These are phyloP conservation scores for Rhinichthys osculus DNA, from an alignment of 2,797 vertebrate species.

Conservation along the genomic window DNA sequence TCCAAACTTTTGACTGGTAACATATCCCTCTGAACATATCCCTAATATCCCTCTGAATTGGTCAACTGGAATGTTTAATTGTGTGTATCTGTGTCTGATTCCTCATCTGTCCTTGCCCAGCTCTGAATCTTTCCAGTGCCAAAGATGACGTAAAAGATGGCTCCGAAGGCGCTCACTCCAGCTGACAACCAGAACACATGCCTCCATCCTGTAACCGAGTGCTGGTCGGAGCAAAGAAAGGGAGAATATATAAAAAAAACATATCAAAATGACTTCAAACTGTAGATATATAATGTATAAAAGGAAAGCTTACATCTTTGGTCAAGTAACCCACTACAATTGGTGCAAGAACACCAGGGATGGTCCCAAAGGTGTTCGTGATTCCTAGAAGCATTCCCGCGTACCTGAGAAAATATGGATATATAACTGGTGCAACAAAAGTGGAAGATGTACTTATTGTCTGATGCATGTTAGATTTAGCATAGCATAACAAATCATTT, in stretches of 20 bases:
- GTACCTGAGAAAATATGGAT: slow-evolving; percentile 68
- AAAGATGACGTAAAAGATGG: slow-evolving; percentile 74
- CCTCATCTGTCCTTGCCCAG: slow-evolving; percentile 78
- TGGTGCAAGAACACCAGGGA: slow-evolving; percentile 82
- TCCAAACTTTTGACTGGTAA: background rate
- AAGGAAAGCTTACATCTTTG: slow-evolving; percentile 75
- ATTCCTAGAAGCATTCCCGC: slow-evolving; percentile 85
- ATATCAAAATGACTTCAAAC: background rate
- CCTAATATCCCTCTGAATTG: background rate
- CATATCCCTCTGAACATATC: too few relatives aligned
- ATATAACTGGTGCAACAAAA: background rate
- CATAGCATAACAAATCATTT: too few relatives aligned
- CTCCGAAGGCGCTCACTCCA: slow-evolving; percentile 71
- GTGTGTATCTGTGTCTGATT: slow-evolving; percentile 46
- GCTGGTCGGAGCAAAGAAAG: slow-evolving; percentile 67
- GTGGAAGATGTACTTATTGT: background rate
- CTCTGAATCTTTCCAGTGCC: slow-evolving; percentile 78
- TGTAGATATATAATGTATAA: background rate
- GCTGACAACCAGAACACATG: slow-evolving; percentile 80
- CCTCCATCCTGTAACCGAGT: slow-evolving; percentile 79
- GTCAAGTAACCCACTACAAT: slow-evolving; percentile 80
- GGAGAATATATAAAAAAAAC: background rate
- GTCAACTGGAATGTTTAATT: slow-evolving; percentile 10
- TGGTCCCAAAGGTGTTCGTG: slow-evolving; percentile 84
- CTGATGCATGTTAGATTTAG: background rate